Percentiles rank a stretch among this genome's conserved stretches.
These are phyloP conservation scores for Trissonchulus sp. DNA, from an alignment of 2,888 invertebrate genomes.

Conservation along the genomic window DNA sequence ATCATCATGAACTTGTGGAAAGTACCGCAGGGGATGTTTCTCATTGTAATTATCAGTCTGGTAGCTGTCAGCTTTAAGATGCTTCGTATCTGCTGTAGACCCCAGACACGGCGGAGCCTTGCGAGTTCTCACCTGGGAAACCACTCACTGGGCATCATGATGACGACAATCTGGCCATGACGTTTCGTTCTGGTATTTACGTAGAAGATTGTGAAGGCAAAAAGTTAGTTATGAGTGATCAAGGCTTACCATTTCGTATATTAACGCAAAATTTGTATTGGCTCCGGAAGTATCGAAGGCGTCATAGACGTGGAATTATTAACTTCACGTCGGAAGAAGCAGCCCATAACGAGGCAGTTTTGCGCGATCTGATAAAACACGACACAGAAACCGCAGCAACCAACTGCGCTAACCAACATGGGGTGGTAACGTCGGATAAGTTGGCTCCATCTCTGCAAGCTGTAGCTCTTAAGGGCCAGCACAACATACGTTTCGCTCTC, in stretches of 20 bases:
- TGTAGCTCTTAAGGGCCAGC: neutral
- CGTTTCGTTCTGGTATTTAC: neutral
- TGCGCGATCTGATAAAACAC: no score
- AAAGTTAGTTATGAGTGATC: neutral
- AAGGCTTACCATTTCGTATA: neutral
- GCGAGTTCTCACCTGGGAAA: neutral
- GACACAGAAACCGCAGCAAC: neutral
- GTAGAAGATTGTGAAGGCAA: neutral
- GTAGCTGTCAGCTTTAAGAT: neutral
- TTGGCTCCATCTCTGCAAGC: conserved; percentile 17
- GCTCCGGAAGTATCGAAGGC: neutral
- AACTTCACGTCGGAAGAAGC: no score
- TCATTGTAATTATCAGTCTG: neutral
- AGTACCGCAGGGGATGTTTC: neutral
- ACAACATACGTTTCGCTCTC: conserved; percentile 10
- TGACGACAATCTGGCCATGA: neutral
- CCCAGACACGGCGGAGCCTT: neutral
- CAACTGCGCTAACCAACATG: neutral
- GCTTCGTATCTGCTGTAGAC: neutral
- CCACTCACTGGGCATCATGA: neutral
- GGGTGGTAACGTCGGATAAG: neutral
- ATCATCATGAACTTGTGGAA: neutral
- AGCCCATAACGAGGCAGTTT: no score
- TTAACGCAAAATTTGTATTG: neutral
- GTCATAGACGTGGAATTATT: neutral